Percentiles rank a stretch among this genome's conserved stretches.
phyloP scores from a whole-genome alignment of 2,797 vertebrate genomes.

The Myotis myotis region DNA sequence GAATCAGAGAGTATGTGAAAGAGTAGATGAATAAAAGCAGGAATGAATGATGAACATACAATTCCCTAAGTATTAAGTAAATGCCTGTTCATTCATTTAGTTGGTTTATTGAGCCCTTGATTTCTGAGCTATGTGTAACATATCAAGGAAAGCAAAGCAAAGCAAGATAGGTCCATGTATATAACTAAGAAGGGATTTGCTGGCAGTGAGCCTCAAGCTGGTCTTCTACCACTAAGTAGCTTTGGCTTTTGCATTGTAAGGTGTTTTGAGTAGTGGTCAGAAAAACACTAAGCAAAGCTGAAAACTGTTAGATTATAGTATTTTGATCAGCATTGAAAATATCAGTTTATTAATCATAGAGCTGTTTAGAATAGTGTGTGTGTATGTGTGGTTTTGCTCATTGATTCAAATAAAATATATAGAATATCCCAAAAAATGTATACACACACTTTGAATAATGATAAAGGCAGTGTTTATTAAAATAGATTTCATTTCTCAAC shows the following conservation, averaged over 20 bases:
- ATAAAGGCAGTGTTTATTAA: too few relatives aligned
- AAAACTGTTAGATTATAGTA: neutral
- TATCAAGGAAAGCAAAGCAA: neutral
- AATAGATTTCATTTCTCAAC: too few relatives aligned
- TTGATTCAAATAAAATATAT: neutral
- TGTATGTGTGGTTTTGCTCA: neutral
- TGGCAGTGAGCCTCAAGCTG: neutral
- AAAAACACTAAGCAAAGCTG: neutral
- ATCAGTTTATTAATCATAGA: neutral
- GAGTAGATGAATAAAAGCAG: neutral
- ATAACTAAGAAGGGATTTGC: neutral
- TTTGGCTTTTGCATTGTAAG: neutral
- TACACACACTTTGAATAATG: too few relatives aligned
- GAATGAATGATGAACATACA: neutral
- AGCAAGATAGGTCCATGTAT: neutral
- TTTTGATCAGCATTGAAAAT: slow-evolving; percentile 19
- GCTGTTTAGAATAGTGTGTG: neutral
- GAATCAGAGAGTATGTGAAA: neutral
- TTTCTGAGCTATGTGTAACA: neutral
- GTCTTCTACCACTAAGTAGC: neutral
- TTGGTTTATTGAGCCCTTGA: neutral
- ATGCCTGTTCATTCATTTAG: neutral
- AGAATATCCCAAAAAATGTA: too few relatives aligned
- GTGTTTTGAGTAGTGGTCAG: neutral
- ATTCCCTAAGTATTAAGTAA: neutral